Percentiles rank a stretch among this genome's conserved stretches.
These are phyloP conservation scores for Philypnodon macrostomus DNA, from an alignment of 2,797 vertebrate genomes.

Conservation along the genomic window DNA sequence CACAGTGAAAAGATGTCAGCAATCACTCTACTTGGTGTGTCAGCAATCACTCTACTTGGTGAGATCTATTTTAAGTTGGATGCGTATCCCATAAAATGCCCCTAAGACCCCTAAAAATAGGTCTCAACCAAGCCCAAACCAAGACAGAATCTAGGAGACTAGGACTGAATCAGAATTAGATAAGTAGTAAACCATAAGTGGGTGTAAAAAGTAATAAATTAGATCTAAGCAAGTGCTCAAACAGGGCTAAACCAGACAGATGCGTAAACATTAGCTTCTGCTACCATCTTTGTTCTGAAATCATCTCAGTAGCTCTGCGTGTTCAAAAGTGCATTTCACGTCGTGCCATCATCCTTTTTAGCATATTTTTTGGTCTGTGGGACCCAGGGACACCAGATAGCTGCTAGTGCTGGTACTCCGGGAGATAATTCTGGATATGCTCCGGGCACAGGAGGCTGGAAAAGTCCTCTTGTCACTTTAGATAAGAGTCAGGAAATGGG, in stretches of 20 bases:
- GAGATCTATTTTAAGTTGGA: no score
- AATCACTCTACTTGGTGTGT: slow-evolving; percentile 13
- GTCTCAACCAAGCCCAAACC: no score
- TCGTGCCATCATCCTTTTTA: slow-evolving; percentile 47
- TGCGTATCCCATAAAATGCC: no score
- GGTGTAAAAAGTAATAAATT: no score
- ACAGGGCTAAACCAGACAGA: no score
- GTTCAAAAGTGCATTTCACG: slow-evolving; percentile 40
- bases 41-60: no score
- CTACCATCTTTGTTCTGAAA: slow-evolving; percentile 37
- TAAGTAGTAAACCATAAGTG: no score
- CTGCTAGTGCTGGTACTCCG: slow-evolving; percentile 46
- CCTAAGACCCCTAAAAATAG: no score
- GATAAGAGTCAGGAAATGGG: slow-evolving; percentile 73
- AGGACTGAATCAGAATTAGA: no score
- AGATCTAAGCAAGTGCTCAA: no score
- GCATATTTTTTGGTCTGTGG: slow-evolving; percentile 50
- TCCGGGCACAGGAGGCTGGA: slow-evolving; percentile 58
- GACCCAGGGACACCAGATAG: slow-evolving; percentile 56
- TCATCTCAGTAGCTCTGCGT: slow-evolving; percentile 28
- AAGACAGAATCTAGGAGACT: no score
- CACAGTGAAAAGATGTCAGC: slow-evolving; percentile 21
- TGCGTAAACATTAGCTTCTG: slow-evolving; percentile 20
- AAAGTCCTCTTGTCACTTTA: slow-evolving; percentile 74
- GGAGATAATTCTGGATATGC: slow-evolving; percentile 71